Conservation (phyloP, 2,888 invertebrate genomes). For the Muscina levida region DNA sequence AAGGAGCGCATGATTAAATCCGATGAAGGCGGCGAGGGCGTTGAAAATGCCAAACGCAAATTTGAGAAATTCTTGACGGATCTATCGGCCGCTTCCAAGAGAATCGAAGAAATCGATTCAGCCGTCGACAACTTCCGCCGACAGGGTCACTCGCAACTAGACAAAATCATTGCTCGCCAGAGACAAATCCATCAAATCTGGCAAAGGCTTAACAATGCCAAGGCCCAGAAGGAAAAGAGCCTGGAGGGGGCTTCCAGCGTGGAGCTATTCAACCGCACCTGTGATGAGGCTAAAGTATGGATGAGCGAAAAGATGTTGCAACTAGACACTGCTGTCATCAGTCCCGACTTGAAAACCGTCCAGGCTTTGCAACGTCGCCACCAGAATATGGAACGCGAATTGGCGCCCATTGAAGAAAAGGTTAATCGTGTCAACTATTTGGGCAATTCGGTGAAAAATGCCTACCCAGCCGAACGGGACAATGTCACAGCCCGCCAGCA, state of each 20-base stretch:
- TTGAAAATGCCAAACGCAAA: slow-evolving; percentile 95
- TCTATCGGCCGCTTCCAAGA: slow-evolving; percentile 94
- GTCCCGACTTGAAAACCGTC: slow-evolving; percentile 94
- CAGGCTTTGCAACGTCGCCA: slow-evolving; percentile 94
- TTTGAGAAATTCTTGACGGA: slow-evolving; percentile 98
- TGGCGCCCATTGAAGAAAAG: slow-evolving; percentile 96
- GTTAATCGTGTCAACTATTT: slow-evolving; percentile 92
- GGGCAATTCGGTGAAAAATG: slow-evolving; percentile 93
- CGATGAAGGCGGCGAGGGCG: slow-evolving; percentile 91
- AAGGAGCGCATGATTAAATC: slow-evolving; percentile 92
- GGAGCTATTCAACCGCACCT: slow-evolving; percentile 96
- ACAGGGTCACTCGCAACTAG: slow-evolving; percentile 92
- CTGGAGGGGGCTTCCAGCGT: slow-evolving; percentile 96
- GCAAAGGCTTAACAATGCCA: slow-evolving; percentile 91
- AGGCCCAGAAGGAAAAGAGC: slow-evolving; percentile 93
- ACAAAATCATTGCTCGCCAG: slow-evolving; percentile 87
- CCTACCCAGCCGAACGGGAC: slow-evolving; percentile 93
- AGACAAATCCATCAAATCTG: slow-evolving; percentile 93
- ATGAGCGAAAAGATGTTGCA: slow-evolving; percentile 97
- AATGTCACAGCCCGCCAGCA: slow-evolving; percentile 92
- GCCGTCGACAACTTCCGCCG: slow-evolving; percentile 92
- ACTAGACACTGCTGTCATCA: slow-evolving; percentile 88
- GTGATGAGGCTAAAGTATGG: slow-evolving; percentile 98
- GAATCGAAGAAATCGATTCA: slow-evolving; percentile 93
- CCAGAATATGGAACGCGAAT: slow-evolving; percentile 95